Evolutionary conservation across 2,113 vertebrate species (phyloP), one percentile per base, ranked within the genome.

Genomic region (Lycaon pictus): DNA sequence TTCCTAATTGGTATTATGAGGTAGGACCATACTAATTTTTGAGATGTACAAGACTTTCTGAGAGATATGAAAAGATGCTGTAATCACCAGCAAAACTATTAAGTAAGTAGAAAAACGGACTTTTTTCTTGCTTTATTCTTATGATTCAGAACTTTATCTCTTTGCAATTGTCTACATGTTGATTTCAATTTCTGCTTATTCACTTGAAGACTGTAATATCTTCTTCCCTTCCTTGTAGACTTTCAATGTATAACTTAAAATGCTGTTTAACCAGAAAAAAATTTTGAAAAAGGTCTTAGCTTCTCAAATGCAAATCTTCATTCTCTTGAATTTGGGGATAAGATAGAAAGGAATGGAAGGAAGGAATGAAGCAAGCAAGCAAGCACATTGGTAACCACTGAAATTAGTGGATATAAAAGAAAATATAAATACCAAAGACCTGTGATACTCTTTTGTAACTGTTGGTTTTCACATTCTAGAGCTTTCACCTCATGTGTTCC

Each of bases 131-230:
- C 6, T 95, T 95, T 69, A 29, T 89, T n/a, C 32, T 11, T 89
- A 11, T 4, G 80, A 11, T 43, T 71, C 19, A 77, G 65, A 92
- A 62, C 43, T 43, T 84, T 91, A 53, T 15, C 11, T 72, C 62
- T 74, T 71, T 80, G 55, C 67, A 29, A 56, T 55, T 86, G 7
- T 62, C 27, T 74, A 35, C 27, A 25, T 77, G 67, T 60, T 90
- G 53, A 79, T 72, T 92, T 94, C 19, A 86, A 29, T 60, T 92
- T 71, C 32, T 81, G 65, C 51, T 95, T 60, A 69, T 43, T n/a
- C 23, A 35, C 23, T 69, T 51, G 25, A 80, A 89, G 22, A 77
- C 67, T 90, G 6, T 63, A 76, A 84, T 76, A 63, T 8, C 7
- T 55, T 83, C 51, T 92, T 48, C 5, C 43, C 62, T 63, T 92